phyloP scores from a whole-genome alignment of 1,140 invertebrate genomes.

The Rhynchophorus ferrugineus region DNA sequence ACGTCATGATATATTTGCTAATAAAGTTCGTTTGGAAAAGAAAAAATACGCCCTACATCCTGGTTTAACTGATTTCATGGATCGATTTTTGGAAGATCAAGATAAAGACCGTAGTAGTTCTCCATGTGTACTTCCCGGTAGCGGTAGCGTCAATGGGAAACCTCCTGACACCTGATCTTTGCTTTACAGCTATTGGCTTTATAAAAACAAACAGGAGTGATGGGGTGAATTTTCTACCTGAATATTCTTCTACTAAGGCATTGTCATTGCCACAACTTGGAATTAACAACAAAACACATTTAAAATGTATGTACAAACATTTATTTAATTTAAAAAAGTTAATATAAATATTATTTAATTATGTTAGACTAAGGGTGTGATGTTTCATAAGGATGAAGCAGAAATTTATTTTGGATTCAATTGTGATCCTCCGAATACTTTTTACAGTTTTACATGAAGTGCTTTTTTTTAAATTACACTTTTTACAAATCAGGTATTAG shows the following conservation, averaged over 20 bases:
- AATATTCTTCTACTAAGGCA: not conserved
- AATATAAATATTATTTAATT: no score
- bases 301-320: no score
- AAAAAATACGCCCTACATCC: constrained; percentile 83
- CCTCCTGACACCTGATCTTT: constrained; percentile 24
- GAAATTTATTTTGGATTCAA: no score
- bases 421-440: no score
- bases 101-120: constrained; percentile 48
- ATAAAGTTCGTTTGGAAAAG: constrained; percentile 75
- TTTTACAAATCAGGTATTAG: no score
- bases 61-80: constrained; percentile 80
- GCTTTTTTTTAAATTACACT: no score
- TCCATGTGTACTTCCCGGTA: constrained; percentile 30
- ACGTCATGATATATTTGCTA: constrained; percentile 86
- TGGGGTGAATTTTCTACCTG: not conserved
- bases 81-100: constrained; percentile 76
- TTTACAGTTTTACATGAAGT: no score
- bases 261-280: no score
- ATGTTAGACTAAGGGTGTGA: no score
- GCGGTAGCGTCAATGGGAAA: constrained; percentile 23
- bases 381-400: no score
- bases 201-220: constrained; percentile 7
- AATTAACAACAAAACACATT: no score
- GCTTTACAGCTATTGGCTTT: constrained; percentile 14
- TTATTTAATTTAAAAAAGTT: no score